Evolutionary conservation across 2,888 invertebrate genomes (phyloP).

Genomic region (Melinopterus prodromus): DNA sequence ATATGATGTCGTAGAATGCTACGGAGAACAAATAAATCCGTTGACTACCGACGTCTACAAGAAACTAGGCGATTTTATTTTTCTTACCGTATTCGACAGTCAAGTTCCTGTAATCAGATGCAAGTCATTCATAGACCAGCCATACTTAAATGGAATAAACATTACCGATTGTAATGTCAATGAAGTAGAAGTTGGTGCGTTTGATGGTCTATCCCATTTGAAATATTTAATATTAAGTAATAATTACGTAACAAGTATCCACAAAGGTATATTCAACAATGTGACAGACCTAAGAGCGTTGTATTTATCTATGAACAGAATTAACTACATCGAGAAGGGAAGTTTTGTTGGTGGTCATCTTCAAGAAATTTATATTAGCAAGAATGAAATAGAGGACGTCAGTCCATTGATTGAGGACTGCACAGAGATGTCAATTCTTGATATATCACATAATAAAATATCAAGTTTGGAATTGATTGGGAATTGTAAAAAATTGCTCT

Average conservation of each 20-base stretch:
- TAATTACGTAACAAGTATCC: slow-evolving; percentile 9
- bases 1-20: too few relatives aligned
- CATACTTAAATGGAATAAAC: not conserved
- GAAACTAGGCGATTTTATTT: too few relatives aligned
- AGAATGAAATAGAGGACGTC: slow-evolving; percentile 18
- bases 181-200: slow-evolving; percentile 5
- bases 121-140: too few relatives aligned
- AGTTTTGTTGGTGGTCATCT: slow-evolving; percentile 5
- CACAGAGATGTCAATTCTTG: not conserved
- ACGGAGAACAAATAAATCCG: too few relatives aligned
- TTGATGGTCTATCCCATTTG: slow-evolving; percentile 10
- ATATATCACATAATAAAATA: slow-evolving; percentile 26
- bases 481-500: not conserved
- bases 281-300: not conserved
- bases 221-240: not conserved
- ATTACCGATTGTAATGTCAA: slow-evolving; percentile 10
- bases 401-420: slow-evolving; percentile 6
- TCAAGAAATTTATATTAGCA: not conserved
- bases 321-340: slow-evolving; percentile 11
- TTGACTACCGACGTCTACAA: too few relatives aligned
- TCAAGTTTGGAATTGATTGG: slow-evolving; percentile 12
- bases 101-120: too few relatives aligned
- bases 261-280: slow-evolving; percentile 14
- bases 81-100: too few relatives aligned
- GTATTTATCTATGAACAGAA: slow-evolving; percentile 20